phyloP scores from a whole-genome alignment of 2,113 vertebrate species.

The Paradoxurus hermaphroditus region DNA sequence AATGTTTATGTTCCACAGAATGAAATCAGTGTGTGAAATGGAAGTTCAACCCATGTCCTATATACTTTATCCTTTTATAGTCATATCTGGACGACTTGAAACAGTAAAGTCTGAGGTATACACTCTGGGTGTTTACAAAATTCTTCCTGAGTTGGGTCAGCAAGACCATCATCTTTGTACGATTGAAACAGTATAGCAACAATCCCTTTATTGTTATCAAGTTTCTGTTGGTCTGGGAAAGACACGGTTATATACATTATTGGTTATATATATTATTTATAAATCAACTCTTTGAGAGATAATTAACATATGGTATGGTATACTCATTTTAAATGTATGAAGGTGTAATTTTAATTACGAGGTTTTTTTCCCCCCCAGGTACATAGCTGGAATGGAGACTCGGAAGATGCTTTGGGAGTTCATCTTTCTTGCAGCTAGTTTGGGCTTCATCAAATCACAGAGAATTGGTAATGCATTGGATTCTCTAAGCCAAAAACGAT shows the following conservation, averaged over 20 bases:
- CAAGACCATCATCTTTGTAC: background rate
- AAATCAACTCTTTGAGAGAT: background rate
- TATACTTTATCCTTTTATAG: background rate
- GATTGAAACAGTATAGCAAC: background rate
- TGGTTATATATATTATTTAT: background rate
- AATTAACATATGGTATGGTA: background rate
- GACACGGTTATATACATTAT: background rate
- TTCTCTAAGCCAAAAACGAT: background rate
- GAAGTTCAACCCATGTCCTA: background rate
- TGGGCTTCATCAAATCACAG: slow-evolving; percentile 66
- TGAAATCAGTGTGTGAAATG: background rate
- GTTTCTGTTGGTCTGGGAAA: background rate
- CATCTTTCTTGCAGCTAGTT: slow-evolving; percentile 56
- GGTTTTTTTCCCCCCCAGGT: slow-evolving; percentile 48
- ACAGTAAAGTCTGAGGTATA: background rate
- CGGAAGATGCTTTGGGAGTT: slow-evolving; percentile 54
- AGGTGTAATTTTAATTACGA: background rate
- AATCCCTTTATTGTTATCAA: background rate
- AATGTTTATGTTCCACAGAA: slow-evolving; percentile 46
- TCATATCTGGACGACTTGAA: background rate
- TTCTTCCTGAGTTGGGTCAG: background rate
- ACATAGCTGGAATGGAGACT: slow-evolving; percentile 70
- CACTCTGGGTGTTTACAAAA: background rate
- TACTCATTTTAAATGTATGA: background rate
- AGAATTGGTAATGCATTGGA: slow-evolving; percentile 76